Evolutionary conservation across 2,113 vertebrate genomes (phyloP), one percentile per base, ranked within the genome.

Genomic region (Orycteropus afer): DNA sequence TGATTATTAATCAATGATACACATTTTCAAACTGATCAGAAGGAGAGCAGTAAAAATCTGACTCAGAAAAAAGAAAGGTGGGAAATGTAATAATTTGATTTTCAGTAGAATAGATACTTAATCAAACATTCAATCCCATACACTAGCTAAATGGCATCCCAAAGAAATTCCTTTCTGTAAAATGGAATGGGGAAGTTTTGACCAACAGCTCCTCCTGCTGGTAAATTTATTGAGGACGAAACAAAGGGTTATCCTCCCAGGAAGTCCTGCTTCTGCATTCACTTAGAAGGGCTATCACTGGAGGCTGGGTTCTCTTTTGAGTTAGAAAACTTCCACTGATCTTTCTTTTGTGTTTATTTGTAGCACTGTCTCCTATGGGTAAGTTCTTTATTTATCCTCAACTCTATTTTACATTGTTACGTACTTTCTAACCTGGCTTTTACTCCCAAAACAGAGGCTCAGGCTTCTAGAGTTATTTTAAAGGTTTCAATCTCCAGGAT

Each of bases 331-430:
- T 34, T 6, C n/a, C 25, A 55, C 65, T 95, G 57, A 91, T 78
- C 37, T 69, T 77, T 85, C 40, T 84, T 96, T 37, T 67, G 37
- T 85, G 15, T 92, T 96, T 61, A 42, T 90, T 97, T 95, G 90
- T 73, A 97, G 96, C 90, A 55, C 65, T 95, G 32, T 65, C 42
- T 87, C 92, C 90, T 49, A 22, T 96, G 40, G 91, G 88, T 95
- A 95, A 96, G 94, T 88, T 95, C 57, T 34, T 74, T 61, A 47
- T 42, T 27, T 90, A 25, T 55, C 91, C 40, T 84, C 67, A 65
- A 74, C 53, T 89, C 17, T 73, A 87, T 76, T 86, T 93, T 83
- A 77, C 17, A 45, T 76, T 57, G 73, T 34, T 77, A 57, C 61
- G n/a, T 86, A 63, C 82, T 82, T 87, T 78, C 73, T 87, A 32